Conservation (phyloP, 2,113 vertebrate genomes). For the Echinops telfairi region DNA sequence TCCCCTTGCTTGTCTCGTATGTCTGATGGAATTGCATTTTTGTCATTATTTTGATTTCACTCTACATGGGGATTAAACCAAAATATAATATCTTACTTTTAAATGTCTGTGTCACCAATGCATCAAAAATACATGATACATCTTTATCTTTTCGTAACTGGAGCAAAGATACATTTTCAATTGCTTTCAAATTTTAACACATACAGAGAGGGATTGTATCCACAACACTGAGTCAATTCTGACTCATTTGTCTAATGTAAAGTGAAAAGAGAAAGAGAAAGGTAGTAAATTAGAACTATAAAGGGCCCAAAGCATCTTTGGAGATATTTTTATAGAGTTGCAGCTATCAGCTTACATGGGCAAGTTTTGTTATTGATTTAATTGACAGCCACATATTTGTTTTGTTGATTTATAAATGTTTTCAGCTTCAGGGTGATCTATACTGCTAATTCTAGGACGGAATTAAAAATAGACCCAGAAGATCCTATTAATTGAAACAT, state of each 20-base stretch:
- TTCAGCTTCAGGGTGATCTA: not conserved
- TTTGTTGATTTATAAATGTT: not conserved
- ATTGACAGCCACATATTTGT: not conserved
- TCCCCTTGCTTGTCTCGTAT: not conserved
- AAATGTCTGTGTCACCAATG: not conserved
- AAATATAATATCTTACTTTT: not conserved
- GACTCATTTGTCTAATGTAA: not conserved
- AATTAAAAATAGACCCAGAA: not conserved
- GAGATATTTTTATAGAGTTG: not conserved
- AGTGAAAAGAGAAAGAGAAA: not conserved
- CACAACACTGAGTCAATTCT: too few relatives aligned
- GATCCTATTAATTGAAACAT: not conserved
- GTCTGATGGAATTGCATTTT: not conserved
- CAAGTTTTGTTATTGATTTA: not conserved
- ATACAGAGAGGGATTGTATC: too few relatives aligned
- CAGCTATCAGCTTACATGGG: not conserved
- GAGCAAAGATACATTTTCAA: not conserved
- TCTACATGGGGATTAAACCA: not conserved
- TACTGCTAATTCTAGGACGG: not conserved
- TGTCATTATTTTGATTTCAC: not conserved
- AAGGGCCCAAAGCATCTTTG: not conserved
- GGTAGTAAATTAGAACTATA: fast-evolving
- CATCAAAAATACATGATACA: not conserved
- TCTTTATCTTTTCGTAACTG: not conserved
- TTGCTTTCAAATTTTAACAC: not conserved